phyloP scores from a whole-genome alignment of 2,888 invertebrate genomes.

The Lymantria dispar region DNA sequence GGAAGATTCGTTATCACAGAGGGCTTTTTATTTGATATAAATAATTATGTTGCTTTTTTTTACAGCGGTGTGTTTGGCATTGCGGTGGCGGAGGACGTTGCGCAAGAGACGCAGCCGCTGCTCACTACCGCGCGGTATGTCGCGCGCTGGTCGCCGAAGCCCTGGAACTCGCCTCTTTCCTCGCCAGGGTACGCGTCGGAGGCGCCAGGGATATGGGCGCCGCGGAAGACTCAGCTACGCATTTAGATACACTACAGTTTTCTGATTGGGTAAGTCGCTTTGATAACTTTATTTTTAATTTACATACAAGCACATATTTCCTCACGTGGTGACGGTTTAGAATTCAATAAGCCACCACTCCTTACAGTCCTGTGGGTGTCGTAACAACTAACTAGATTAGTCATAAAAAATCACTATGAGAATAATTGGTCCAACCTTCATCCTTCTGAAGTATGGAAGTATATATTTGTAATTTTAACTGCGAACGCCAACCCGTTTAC shows the following conservation, averaged over 20 bases:
- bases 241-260: slow-evolving; percentile 91
- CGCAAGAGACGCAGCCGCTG: slow-evolving; percentile 84
- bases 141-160: slow-evolving; percentile 96
- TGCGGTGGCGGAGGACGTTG: slow-evolving; percentile 70
- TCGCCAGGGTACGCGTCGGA: slow-evolving; percentile 89
- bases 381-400: too few relatives aligned
- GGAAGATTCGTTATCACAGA: background rate
- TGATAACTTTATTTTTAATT: background rate
- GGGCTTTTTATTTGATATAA: background rate
- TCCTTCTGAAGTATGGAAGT: too few relatives aligned
- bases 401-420: too few relatives aligned
- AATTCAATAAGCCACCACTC: too few relatives aligned
- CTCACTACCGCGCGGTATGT: slow-evolving; percentile 95
- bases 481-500: too few relatives aligned
- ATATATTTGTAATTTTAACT: too few relatives aligned
- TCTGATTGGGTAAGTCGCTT: slow-evolving; percentile 91
- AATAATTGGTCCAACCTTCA: too few relatives aligned
- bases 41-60: background rate
- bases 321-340: too few relatives aligned
- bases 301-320: background rate
- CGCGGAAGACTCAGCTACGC: slow-evolving; percentile 85
- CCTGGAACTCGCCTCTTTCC: slow-evolving; percentile 93
- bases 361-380: too few relatives aligned
- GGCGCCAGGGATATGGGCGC: slow-evolving; percentile 86
- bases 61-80: slow-evolving; percentile 74